Conservation (phyloP, 2,113 vertebrate species). For the Vidua macroura region DNA sequence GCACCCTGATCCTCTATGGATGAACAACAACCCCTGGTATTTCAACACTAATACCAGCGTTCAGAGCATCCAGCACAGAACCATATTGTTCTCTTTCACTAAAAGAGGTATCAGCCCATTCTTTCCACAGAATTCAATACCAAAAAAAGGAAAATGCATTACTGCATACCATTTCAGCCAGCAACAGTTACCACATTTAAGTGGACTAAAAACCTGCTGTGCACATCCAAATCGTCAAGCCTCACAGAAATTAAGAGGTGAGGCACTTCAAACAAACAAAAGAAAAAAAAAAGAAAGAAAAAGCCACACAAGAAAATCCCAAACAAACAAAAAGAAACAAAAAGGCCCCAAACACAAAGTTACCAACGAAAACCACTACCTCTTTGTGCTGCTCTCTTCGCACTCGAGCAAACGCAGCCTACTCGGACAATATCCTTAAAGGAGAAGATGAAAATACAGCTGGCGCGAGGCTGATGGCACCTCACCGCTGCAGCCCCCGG, state of each 20-base stretch:
- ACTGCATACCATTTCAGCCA: background rate
- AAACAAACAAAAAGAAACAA: background rate
- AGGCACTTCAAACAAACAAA: background rate
- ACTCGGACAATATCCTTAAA: background rate
- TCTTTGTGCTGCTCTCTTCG: constrained; percentile 13
- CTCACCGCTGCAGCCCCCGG: background rate
- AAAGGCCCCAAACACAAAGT: background rate
- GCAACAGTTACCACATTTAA: background rate
- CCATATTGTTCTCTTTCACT: background rate
- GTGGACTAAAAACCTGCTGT: background rate
- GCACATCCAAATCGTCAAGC: background rate
- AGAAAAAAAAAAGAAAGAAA: background rate
- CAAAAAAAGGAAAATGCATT: background rate
- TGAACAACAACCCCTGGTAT: background rate
- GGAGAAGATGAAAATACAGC: background rate
- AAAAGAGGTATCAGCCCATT: background rate
- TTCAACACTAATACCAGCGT: background rate
- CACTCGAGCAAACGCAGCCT: background rate
- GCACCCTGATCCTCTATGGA: background rate
- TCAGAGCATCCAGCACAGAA: background rate
- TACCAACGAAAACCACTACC: background rate
- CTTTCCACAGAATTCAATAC: background rate
- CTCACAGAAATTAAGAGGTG: background rate
- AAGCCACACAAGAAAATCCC: background rate
- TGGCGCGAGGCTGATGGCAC: background rate